Conservation (phyloP, 2,888 invertebrate species). For the Microchrysa polita region DNA sequence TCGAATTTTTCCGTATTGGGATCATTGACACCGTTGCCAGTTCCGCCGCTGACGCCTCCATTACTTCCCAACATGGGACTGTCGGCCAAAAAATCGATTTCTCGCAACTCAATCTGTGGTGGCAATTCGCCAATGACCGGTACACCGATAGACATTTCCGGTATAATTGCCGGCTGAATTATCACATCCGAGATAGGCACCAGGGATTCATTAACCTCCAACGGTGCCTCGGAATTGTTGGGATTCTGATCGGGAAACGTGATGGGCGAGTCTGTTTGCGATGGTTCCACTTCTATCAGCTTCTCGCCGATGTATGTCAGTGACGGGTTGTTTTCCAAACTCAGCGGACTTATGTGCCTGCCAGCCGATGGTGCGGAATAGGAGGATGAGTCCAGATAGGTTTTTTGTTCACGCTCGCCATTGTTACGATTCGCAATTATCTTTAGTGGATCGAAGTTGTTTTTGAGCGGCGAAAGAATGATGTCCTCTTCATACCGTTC, state of each 20-base stretch:
- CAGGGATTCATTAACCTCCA: conserved; percentile 41
- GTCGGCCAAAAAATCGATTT: conserved; percentile 62
- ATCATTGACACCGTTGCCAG: conserved; percentile 36
- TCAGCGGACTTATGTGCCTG: conserved; percentile 31
- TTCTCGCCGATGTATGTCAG: conserved; percentile 64
- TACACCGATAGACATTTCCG: conserved; percentile 63
- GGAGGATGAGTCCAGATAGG: conserved; percentile 36
- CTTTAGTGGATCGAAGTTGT: conserved; percentile 60
- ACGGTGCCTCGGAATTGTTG: conserved; percentile 26
- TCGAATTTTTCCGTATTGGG: conserved; percentile 53
- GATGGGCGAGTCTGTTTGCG: conserved; percentile 51
- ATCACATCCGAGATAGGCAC: conserved; percentile 58
- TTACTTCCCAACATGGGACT: not conserved
- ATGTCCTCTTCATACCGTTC: conserved; percentile 63
- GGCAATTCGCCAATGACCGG: conserved; percentile 64
- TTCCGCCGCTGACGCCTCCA: conserved; percentile 7
- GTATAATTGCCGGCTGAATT: conserved; percentile 61
- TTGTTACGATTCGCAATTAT: conserved; percentile 52
- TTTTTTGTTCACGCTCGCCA: conserved; percentile 9
- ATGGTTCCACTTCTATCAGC: conserved; percentile 62
- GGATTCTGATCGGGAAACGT: conserved; percentile 36
- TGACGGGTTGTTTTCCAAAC: conserved; percentile 52
- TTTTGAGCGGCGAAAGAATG: conserved; percentile 59
- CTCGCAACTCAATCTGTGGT: conserved; percentile 64
- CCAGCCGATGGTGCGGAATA: conserved; percentile 55